phyloP scores from a whole-genome alignment of 2,113 vertebrate species.

The Psammodynastes pulverulentus region DNA sequence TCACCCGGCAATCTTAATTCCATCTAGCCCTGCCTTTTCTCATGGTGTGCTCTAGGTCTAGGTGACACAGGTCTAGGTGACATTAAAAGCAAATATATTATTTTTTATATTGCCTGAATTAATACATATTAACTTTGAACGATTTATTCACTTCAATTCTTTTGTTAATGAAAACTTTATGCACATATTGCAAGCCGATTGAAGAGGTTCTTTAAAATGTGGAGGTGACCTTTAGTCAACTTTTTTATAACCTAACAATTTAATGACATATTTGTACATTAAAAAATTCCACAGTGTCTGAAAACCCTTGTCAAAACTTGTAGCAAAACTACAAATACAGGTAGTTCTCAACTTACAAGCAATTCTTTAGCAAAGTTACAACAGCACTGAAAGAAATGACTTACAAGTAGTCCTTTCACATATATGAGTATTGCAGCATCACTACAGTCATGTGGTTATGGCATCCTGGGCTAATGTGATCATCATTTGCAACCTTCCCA shows the following conservation, averaged over 20 bases:
- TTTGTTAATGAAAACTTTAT: neutral
- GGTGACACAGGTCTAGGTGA: neutral
- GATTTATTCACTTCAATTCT: too few relatives aligned
- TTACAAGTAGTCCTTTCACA: neutral
- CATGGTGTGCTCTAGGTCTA: too few relatives aligned
- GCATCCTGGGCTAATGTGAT: neutral
- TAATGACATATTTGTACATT: neutral
- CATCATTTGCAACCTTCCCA: neutral
- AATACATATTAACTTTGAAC: neutral
- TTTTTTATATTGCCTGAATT: neutral
- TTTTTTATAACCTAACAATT: neutral
- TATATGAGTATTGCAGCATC: neutral
- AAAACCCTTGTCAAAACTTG: neutral
- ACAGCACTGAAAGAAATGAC: neutral
- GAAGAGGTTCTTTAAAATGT: neutral
- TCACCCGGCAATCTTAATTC: too few relatives aligned
- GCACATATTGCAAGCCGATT: neutral
- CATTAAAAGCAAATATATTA: neutral
- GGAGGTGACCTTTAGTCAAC: neutral
- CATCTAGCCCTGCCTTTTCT: too few relatives aligned
- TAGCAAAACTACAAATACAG: neutral
- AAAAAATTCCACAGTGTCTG: neutral
- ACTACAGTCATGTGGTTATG: neutral
- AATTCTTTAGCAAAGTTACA: neutral
- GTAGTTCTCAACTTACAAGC: neutral